Conservation (phyloP, 2,797 vertebrate species). For the Coregonus suidteri region DNA sequence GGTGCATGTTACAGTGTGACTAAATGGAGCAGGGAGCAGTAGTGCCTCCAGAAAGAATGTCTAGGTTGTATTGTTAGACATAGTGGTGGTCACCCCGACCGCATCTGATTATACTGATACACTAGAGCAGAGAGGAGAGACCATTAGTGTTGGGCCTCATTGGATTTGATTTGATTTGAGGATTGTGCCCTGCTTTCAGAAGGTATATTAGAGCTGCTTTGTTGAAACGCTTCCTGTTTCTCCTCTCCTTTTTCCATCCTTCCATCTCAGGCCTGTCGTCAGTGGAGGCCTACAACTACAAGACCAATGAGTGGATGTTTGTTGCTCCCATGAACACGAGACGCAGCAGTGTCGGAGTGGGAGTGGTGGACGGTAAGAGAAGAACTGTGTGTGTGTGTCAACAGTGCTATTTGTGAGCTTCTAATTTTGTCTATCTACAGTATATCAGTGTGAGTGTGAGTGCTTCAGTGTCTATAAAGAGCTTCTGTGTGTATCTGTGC, state of each 20-base stretch:
- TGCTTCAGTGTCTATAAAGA: neutral
- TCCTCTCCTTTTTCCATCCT: neutral
- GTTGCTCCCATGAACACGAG: conserved; percentile 95
- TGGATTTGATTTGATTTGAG: neutral
- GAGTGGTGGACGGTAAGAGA: conserved; percentile 89
- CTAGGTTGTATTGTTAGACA: neutral
- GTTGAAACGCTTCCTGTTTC: neutral
- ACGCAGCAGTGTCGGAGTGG: conserved; percentile 95
- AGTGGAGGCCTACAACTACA: conserved; percentile 89
- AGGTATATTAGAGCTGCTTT: neutral
- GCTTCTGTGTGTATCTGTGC: conserved; percentile 2
- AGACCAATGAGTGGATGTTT: conserved; percentile 92
- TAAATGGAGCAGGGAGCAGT: neutral
- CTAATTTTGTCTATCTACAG: no score
- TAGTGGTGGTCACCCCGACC: neutral
- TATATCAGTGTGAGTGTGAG: conserved; percentile 17
- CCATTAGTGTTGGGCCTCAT: neutral
- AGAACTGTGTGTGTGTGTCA: neutral
- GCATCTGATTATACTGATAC: neutral
- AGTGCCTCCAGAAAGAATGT: neutral
- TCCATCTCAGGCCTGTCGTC: conserved; percentile 84
- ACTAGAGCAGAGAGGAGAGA: neutral
- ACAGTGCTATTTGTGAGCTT: no score
- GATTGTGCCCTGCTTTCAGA: neutral
- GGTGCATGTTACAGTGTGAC: neutral